Evolutionary conservation across 1,140 invertebrate genomes (phyloP).

Genomic region (Drosophila repleta): DNA sequence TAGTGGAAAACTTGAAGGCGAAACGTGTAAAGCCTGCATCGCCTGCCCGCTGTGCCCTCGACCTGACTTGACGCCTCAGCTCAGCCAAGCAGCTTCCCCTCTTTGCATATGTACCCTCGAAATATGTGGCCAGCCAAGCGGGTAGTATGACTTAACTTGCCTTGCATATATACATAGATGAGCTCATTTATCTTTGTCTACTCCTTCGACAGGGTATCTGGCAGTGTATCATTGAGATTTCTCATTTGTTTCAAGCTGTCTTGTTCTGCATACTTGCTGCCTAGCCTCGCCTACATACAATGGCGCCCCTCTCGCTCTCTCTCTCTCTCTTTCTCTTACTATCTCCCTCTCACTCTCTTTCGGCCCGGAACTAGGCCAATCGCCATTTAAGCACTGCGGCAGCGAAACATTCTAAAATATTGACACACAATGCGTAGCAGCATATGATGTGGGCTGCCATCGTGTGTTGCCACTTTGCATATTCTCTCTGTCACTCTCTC

Average conservation of each 20-base stretch:
- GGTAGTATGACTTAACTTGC: too few species aligned
- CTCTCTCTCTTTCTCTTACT: neutral
- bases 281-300: neutral
- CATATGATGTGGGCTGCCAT: neutral
- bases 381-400: constrained; percentile 10
- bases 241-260: neutral
- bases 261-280: too few species aligned
- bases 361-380: constrained; percentile 23
- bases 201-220: neutral
- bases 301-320: neutral
- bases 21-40: constrained; percentile 23
- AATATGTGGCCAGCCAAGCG: too few species aligned
- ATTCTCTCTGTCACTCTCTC: too few species aligned
- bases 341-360: neutral
- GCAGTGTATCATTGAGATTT: neutral
- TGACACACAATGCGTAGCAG: constrained; percentile 9
- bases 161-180: too few species aligned
- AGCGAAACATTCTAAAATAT: constrained; percentile 28
- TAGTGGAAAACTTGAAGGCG: constrained; percentile 34
- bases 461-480: neutral
- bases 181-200: neutral
- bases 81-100: too few species aligned
- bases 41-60: too few species aligned
- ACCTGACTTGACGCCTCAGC: too few species aligned
- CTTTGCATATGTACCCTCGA: too few species aligned